Base-by-base conservation (phyloP, 2,797 vertebrate species). In the Falco novaeseelandiae region DNA sequence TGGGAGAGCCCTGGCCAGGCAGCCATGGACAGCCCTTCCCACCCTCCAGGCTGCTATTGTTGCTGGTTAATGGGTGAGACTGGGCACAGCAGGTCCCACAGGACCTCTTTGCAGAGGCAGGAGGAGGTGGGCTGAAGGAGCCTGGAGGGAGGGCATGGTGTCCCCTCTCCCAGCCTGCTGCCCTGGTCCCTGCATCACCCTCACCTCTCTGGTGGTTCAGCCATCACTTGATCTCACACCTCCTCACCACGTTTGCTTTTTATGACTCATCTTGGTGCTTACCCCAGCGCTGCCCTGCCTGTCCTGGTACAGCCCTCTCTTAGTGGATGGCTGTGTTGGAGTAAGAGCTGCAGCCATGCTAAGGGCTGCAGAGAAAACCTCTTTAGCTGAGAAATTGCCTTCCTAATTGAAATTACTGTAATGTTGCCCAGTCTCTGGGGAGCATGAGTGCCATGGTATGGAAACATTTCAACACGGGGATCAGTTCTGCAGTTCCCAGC, bases 181-280 rank as follows among this genome's bases (percentile, higher is more conserved):
- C n/a, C 46, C 46, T 4, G 1, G 23, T 84, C n/a, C 17, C 16
- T 69, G 13, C 6, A 3, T 89, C 63, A 59, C 25, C 26, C 11
- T 71, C 36, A 10, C 12, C 49, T 46, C 49, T 38, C 54, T 51
- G 23, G 21, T 3, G 2, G 26, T 57, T 89, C 44, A 36, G 21
- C 32, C 2, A 1, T 36, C 0, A 0, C 54, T 79, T 0, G 0
- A 27, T 78, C 27, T 74, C 8, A 2, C 30, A 34, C n/a, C 26
- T 77, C 27, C 32, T 90, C 59, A 36, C 48, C 36, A 27, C 38
- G 16, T 42, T 89, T 6, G 1, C 16, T 58, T 78, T 57, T 66
- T 61, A 8, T 52, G 46, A 38, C 46, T 76, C 8, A 4, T 52
- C 42, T 69, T 66, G 30, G 36, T 46, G 36, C 27, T 69, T 80